Base-by-base conservation (phyloP, 2,888 invertebrate genomes). In the Cephus runcator region DNA sequence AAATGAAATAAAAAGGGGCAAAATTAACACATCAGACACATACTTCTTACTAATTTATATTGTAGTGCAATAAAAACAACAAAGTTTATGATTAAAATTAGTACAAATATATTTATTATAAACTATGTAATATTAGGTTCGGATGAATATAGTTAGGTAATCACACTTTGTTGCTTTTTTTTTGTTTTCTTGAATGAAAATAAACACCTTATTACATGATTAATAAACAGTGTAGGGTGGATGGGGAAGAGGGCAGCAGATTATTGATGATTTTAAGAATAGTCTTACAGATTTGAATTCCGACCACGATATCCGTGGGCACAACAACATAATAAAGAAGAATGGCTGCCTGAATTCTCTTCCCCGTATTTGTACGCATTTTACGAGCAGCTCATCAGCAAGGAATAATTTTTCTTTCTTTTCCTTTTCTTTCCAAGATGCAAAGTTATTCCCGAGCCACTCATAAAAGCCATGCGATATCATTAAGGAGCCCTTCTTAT, bases 101-200 rank as follows among this genome's bases (percentile, higher is more conserved):
- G 84, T 88, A 87, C 86, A 87, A 87, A 87, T 86, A 86, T 87
- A 84, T 86, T 85, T 84, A 86, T 87, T 85, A 85, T 83, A 82
- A 84, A 85, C 84, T 86, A 84, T 78, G 81, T 83, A 82, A 81
- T 83, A 84, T 86, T 86, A 83, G 80, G 81, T 83, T 85, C 81
- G 83, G 82, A 84, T 80, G 82, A 81, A 83, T 85, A 83, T 86
- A 83, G 79, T 83, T 81, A 86, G 82, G 80, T 85, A 87, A 86
- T 87, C 85, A 87, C 86, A 86, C 85, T 87, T 83, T 85, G 83
- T 85, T 85, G 86, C 82, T 83, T 82, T 83, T 83, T 81, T 78
- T 83, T 83, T 84, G 6, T 23, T 56, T 56, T 56, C 40, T 56
- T 23, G 40, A 83, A 82, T 80, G 79, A 81, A 84, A 87, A 85